Evolutionary conservation across 2,888 invertebrate genomes (phyloP).

Genomic region (Sipha maydis): DNA sequence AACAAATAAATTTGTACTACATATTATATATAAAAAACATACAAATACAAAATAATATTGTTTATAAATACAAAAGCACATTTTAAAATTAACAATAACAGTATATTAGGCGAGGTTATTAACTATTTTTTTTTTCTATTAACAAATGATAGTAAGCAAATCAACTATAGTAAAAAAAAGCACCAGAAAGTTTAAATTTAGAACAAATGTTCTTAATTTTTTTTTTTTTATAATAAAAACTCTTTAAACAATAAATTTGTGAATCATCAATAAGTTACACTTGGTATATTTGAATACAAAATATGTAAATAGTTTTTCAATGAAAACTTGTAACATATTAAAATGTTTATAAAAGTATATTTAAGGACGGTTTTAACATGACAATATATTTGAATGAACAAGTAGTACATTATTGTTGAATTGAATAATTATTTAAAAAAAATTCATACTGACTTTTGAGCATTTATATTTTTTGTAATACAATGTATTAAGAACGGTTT

Average conservation of each 20-base stretch:
- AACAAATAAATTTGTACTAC: constrained; percentile 57
- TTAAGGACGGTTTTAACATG: constrained; percentile 26
- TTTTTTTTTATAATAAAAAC: constrained; percentile 2
- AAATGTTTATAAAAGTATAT: constrained; percentile 8
- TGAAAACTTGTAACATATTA: neutral
- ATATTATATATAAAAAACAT: constrained; percentile 25
- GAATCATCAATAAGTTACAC: constrained; percentile 23
- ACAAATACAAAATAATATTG: constrained; percentile 21
- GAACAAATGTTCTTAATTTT: constrained; percentile 12
- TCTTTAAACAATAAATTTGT: constrained; percentile 9
- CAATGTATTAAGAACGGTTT: constrained; percentile 3
- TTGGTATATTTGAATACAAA: constrained; percentile 12
- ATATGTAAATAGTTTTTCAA: neutral
- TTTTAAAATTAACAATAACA: constrained; percentile 58
- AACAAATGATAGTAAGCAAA: constrained; percentile 52
- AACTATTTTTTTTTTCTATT: constrained; percentile 31
- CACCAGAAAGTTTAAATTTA: constrained; percentile 41
- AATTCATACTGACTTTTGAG: constrained; percentile 24
- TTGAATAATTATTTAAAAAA: constrained; percentile 8
- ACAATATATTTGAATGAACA: neutral
- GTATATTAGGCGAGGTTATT: constrained; percentile 54
- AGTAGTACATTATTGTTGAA: constrained; percentile 2
- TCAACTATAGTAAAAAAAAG: constrained; percentile 46
- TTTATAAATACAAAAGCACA: constrained; percentile 54
- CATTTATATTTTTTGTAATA: constrained; percentile 9